Percentiles rank a stretch among this genome's conserved stretches.
These are phyloP conservation scores for Pemphredon lugubris DNA, from an alignment of 2,888 invertebrate genomes.

Conservation along the genomic window DNA sequence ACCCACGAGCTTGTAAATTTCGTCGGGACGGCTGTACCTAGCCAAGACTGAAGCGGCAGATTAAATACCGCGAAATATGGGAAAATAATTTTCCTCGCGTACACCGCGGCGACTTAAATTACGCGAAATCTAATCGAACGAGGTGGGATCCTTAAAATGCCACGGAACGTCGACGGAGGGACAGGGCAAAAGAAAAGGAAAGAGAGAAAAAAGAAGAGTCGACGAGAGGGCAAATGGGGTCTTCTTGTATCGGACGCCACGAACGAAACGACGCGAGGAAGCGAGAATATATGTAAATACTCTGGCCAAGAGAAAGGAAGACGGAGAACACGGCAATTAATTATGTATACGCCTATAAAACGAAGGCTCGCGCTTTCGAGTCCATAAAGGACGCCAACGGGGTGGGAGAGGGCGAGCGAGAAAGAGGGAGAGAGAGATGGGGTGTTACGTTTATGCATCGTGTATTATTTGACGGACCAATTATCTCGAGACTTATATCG, in stretches of 20 bases:
- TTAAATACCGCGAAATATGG: too few relatives aligned
- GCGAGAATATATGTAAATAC: conserved; percentile 56
- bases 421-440: conserved; percentile 14
- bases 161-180: conserved; percentile 26
- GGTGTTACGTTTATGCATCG: conserved; percentile 60
- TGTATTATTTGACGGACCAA: conserved; percentile 58
- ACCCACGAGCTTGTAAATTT: too few relatives aligned
- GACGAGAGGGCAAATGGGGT: conserved; percentile 42
- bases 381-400: conserved; percentile 60
- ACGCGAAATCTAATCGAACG: conserved; percentile 14
- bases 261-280: conserved; percentile 39
- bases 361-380: conserved; percentile 66
- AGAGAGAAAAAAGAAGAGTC: conserved; percentile 31
- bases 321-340: conserved; percentile 63
- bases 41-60: too few relatives aligned
- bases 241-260: conserved; percentile 41
- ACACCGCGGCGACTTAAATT: too few relatives aligned
- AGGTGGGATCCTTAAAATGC: conserved; percentile 41
- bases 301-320: conserved; percentile 25
- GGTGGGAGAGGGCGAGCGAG: conserved; percentile 22
- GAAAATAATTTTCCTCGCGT: too few relatives aligned
- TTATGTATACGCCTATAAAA: conserved; percentile 72
- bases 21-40: too few relatives aligned
- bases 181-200: too few relatives aligned
- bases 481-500: conserved; percentile 54